Conservation (phyloP, 2,797 vertebrate genomes). For the Alcedo atthis region DNA sequence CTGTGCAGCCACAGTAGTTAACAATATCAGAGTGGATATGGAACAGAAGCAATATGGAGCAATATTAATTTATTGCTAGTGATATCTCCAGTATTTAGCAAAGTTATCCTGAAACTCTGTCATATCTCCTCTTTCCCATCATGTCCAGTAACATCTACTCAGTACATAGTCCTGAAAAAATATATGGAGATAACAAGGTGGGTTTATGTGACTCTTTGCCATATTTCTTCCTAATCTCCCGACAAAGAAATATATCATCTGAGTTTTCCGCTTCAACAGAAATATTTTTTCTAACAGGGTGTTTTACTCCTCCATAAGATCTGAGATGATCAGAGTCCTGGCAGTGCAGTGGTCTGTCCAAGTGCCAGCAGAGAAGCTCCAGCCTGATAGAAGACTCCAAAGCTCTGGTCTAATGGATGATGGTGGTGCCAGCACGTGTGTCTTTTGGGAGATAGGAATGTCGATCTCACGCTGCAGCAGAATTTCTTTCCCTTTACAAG, state of each 20-base stretch:
- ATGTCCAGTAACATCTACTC: neutral
- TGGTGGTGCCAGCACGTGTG: slow-evolving; percentile 36
- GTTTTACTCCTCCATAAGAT: slow-evolving; percentile 15
- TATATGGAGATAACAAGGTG: neutral
- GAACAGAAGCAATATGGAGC: neutral
- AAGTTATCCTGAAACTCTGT: neutral
- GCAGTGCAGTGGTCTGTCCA: slow-evolving; percentile 7
- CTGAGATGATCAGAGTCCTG: slow-evolving; percentile 34
- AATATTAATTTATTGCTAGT: neutral
- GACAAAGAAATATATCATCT: slow-evolving; percentile 16
- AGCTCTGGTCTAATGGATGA: slow-evolving; percentile 13
- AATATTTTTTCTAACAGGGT: slow-evolving; percentile 18
- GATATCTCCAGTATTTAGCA: neutral
- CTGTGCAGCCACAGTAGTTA: neutral
- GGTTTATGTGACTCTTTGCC: neutral
- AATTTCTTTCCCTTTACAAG: neutral
- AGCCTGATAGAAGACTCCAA: slow-evolving; percentile 21
- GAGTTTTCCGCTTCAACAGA: slow-evolving; percentile 37
- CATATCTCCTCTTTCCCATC: neutral
- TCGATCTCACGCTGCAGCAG: neutral
- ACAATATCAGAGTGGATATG: neutral
- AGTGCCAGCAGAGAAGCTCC: slow-evolving; percentile 13
- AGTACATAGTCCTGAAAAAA: slow-evolving; percentile 7
- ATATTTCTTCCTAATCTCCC: slow-evolving; percentile 34
- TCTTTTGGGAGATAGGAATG: slow-evolving; percentile 34